These are phyloP conservation scores for Martes martes DNA, from an alignment of 2,113 vertebrate species.

Conservation along the genomic window DNA sequence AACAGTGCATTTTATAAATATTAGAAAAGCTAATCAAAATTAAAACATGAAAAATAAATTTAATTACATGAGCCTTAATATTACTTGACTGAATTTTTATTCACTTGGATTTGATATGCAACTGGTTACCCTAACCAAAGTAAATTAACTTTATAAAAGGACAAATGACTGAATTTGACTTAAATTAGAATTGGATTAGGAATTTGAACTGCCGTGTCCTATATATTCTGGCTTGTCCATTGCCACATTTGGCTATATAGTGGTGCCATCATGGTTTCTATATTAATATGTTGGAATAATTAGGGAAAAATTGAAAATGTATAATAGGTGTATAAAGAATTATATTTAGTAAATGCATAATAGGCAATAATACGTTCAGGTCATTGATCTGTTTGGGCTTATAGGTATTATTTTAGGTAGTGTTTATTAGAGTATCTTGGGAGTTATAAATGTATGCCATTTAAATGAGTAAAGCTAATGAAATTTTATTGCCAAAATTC, in stretches of 20 bases:
- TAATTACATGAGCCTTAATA: slow-evolving; percentile 14
- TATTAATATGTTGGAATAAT: not conserved
- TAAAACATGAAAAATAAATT: slow-evolving; percentile 30
- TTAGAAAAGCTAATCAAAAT: slow-evolving; percentile 62
- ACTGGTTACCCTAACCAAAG: not conserved
- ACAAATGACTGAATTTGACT: not conserved
- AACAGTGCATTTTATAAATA: not conserved
- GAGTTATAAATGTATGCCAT: slow-evolving; percentile 40
- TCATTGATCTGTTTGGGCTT: slow-evolving; percentile 23
- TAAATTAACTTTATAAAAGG: not conserved
- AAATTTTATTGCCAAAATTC: slow-evolving; percentile 60
- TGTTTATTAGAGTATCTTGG: not conserved
- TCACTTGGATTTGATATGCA: slow-evolving; percentile 14
- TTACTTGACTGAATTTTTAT: not conserved
- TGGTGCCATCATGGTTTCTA: not conserved
- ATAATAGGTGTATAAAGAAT: slow-evolving; percentile 11
- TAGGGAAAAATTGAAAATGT: not conserved
- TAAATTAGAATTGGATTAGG: not conserved
- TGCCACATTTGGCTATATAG: not conserved
- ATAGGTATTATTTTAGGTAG: slow-evolving; percentile 18
- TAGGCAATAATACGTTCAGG: not conserved
- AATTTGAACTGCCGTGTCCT: not conserved
- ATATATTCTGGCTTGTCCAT: not conserved
- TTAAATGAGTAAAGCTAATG: slow-evolving; percentile 59
- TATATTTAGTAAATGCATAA: slow-evolving; percentile 1